phyloP scores from a whole-genome alignment of 2,113 vertebrate genomes.

The Cheilinus undulatus region DNA sequence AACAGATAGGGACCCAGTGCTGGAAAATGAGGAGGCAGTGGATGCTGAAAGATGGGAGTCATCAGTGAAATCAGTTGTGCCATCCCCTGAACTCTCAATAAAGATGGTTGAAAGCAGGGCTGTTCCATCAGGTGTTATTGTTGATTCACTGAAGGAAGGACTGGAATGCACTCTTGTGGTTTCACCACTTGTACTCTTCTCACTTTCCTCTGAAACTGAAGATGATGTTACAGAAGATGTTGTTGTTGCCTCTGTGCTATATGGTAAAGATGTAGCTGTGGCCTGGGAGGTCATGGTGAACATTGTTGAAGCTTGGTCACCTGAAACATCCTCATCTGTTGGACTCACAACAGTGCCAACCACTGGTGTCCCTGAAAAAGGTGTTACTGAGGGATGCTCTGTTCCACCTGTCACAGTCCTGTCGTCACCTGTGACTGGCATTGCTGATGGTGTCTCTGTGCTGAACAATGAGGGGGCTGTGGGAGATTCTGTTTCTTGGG shows the following conservation, averaged over 20 bases:
- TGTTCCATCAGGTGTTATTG: neutral
- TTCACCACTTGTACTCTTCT: neutral
- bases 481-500: neutral
- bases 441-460: slow-evolving; percentile 5
- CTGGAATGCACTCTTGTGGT: neutral
- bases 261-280: accelerated
- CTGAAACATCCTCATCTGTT: too few species aligned
- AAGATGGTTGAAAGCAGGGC: neutral
- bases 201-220: neutral
- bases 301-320: too few species aligned
- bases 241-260: slow-evolving; percentile 6
- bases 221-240: neutral
- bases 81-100: neutral
- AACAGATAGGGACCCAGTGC: neutral
- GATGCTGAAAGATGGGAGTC: neutral
- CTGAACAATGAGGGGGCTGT: too few species aligned
- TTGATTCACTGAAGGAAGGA: neutral
- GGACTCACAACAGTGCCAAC: neutral
- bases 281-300: too few species aligned
- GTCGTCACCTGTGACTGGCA: neutral
- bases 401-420: too few species aligned
- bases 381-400: too few species aligned
- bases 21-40: neutral
- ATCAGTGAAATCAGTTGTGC: neutral
- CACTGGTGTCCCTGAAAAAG: too few species aligned